A percentile compares a stretch with the other conserved stretches of the same genome.
Evolutionary conservation across 2,888 invertebrate genomes (phyloP).

Genomic region (Drosophila rellima): DNA sequence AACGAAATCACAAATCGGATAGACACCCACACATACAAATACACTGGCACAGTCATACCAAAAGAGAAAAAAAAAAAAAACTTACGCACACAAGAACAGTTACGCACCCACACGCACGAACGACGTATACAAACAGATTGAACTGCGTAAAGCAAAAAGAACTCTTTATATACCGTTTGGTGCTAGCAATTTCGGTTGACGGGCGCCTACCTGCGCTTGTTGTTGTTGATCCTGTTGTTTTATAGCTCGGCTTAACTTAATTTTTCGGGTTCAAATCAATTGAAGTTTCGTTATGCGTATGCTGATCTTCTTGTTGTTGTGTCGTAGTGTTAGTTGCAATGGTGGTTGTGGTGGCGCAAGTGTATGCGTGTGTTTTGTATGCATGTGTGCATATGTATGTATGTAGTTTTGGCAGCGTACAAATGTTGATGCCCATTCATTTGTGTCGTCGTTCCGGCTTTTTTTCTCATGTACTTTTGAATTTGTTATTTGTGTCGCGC

Average conservation of each 20-base stretch:
- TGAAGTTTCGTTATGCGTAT: constrained; percentile 47
- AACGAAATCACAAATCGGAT: constrained; percentile 41
- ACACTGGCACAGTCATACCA: constrained; percentile 3
- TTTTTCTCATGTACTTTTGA: constrained; percentile 41
- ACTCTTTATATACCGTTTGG: constrained; percentile 45
- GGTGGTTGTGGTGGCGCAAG: constrained; percentile 33
- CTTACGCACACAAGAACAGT: constrained; percentile 23
- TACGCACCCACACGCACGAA: constrained; percentile 37
- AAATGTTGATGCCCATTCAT: constrained; percentile 66
- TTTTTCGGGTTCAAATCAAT: constrained; percentile 44
- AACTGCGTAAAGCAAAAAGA: constrained; percentile 21
- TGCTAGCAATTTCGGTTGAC: constrained; percentile 10
- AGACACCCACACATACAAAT: constrained; percentile 37
- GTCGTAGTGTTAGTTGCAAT: constrained; percentile 22
- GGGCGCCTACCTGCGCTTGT: constrained; percentile 69
- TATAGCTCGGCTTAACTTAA: constrained; percentile 34
- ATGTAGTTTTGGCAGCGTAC: constrained; percentile 66
- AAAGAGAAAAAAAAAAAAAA: constrained; percentile 17
- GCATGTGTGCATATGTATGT: constrained; percentile 45
- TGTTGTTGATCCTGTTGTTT: constrained; percentile 29
- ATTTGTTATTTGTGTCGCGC: constrained; percentile 48
- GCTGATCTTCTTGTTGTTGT: constrained; percentile 20
- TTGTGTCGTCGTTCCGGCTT: constrained; percentile 56
- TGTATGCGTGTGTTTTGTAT: constrained; percentile 50
- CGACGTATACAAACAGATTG: constrained; percentile 33